Conservation (phyloP, 2,797 vertebrate genomes). For the Channallabes apus region DNA sequence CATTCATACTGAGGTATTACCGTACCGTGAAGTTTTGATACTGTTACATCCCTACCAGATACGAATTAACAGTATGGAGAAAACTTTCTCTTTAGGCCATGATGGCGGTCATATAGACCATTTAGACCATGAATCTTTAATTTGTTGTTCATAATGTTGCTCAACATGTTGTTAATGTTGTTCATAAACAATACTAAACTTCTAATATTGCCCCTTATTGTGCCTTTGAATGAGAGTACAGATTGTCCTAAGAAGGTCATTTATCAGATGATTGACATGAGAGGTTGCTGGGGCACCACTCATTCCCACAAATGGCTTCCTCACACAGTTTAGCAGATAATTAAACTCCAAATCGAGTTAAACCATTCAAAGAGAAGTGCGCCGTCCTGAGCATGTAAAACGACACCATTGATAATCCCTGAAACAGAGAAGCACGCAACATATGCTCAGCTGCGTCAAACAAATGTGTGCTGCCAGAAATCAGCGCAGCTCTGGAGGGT, state of each 20-base stretch:
- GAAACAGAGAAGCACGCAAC: constrained; percentile 65
- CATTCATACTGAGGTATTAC: too few relatives aligned
- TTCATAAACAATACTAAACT: constrained; percentile 2
- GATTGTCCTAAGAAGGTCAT: constrained; percentile 34
- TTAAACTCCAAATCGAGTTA: constrained; percentile 78
- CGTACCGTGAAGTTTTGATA: too few relatives aligned
- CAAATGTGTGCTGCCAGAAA: constrained; percentile 45
- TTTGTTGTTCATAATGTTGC: not conserved
- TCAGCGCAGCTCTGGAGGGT: not conserved
- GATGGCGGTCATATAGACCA: not conserved
- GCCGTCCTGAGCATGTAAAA: constrained; percentile 71
- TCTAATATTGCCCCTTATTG: constrained; percentile 8
- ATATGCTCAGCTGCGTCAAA: constrained; percentile 68
- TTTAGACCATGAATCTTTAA: too few relatives aligned
- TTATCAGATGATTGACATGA: constrained; percentile 73
- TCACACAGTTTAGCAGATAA: constrained; percentile 81
- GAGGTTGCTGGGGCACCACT: constrained; percentile 56
- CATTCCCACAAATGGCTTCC: constrained; percentile 71
- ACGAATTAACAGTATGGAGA: not conserved
- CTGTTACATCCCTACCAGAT: too few relatives aligned
- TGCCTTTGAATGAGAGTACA: not conserved
- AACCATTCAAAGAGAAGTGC: constrained; percentile 71
- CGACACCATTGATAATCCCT: constrained; percentile 69
- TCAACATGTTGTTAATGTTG: constrained; percentile 6
- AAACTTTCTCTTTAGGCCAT: not conserved